phyloP scores from a whole-genome alignment of 2,888 invertebrate species.

The Digitonthophagus gazella region DNA sequence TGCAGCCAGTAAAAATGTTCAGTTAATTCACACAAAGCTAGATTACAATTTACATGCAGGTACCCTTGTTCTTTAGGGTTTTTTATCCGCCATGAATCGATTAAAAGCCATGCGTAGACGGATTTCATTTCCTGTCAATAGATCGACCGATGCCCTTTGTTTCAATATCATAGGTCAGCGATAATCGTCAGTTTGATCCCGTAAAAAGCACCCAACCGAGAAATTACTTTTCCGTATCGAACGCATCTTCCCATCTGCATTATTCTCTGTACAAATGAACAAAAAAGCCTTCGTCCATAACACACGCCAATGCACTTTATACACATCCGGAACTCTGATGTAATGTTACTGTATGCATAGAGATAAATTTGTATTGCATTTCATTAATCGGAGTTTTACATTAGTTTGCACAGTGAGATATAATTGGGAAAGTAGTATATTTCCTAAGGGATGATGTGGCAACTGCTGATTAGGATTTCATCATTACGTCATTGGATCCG shows the following conservation, averaged over 20 bases:
- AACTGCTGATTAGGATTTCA: not conserved
- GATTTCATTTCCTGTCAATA: not conserved
- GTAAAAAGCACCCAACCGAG: not conserved
- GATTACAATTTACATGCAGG: no score
- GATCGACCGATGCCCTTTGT: not conserved
- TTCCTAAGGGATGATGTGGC: not conserved
- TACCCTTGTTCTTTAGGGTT: no score
- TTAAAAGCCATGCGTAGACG: not conserved
- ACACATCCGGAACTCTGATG: no score
- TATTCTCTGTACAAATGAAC: not conserved
- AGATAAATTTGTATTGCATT: no score
- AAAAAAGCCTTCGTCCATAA: not conserved
- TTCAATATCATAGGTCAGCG: not conserved
- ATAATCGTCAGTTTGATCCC: not conserved
- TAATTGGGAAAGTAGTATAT: no score
- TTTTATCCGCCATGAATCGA: no score
- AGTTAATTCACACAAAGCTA: no score
- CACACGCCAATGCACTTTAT: no score
- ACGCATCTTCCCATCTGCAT: not conserved
- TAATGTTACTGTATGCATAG: no score
- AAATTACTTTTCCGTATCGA: not conserved
- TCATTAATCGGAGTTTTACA: no score
- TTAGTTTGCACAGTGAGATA: no score
- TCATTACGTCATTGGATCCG: not conserved
- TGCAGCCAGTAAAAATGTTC: no score